Conservation (phyloP, 2,797 vertebrate genomes). For the Champsocephalus gunnari region DNA sequence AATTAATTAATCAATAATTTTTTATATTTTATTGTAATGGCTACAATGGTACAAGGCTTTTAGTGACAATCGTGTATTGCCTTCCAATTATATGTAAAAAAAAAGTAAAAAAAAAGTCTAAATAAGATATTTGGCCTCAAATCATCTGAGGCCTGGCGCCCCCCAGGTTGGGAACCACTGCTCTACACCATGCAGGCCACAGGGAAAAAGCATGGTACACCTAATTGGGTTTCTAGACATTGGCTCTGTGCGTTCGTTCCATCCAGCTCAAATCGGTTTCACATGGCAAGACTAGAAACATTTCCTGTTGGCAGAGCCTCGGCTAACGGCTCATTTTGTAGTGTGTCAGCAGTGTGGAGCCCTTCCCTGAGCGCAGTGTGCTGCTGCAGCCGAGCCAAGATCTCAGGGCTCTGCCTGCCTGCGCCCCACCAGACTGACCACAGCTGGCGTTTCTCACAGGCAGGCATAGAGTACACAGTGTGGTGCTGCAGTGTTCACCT, state of each 20-base stretch:
- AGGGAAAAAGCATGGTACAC: slow-evolving; percentile 71
- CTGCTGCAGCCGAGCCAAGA: slow-evolving; percentile 53
- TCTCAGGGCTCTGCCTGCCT: slow-evolving; percentile 46
- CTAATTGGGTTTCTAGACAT: slow-evolving; percentile 83
- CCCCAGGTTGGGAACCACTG: no score
- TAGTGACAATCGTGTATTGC: no score
- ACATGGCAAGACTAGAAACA: slow-evolving; percentile 79
- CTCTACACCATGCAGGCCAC: slow-evolving; percentile 47
- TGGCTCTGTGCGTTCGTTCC: slow-evolving; percentile 66
- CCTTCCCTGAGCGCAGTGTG: slow-evolving; percentile 55
- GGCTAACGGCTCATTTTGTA: slow-evolving; percentile 74
- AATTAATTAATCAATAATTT: no score
- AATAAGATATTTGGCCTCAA: no score
- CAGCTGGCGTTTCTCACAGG: slow-evolving; percentile 43
- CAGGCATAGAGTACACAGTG: slow-evolving; percentile 31
- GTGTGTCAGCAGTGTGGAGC: slow-evolving; percentile 64
- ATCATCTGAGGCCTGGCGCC: no score
- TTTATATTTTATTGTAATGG: no score
- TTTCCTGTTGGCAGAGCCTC: slow-evolving; percentile 78
- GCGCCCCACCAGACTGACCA: slow-evolving; percentile 45
- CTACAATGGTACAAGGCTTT: no score
- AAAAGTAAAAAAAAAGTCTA: no score
- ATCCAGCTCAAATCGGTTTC: slow-evolving; percentile 81
- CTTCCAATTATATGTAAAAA: no score
- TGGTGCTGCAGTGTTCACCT: slow-evolving; percentile 21